Conservation (phyloP, 2,113 vertebrate genomes). For the Psophia crepitans region DNA sequence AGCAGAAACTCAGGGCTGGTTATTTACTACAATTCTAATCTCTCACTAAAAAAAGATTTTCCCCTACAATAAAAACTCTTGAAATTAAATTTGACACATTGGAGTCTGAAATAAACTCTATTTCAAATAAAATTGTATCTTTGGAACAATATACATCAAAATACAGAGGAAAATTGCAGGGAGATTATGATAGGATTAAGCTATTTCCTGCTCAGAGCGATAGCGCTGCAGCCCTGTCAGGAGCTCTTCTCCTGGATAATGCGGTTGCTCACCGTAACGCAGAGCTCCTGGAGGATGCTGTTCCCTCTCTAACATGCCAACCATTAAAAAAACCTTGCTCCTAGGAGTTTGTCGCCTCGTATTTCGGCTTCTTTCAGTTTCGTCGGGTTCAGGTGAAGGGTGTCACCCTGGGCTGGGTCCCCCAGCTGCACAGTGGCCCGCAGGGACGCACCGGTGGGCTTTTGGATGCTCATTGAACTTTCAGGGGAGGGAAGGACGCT, state of each 20-base stretch:
- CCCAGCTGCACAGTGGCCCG: background rate
- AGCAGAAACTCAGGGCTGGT: background rate
- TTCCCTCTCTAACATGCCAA: background rate
- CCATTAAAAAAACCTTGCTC: background rate
- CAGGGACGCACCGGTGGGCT: background rate
- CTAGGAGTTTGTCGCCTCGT: background rate
- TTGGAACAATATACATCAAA: constrained; percentile 22
- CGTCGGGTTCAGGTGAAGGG: fast-evolving
- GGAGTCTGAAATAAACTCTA: constrained; percentile 1
- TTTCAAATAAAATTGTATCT: constrained; percentile 38
- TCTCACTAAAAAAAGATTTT: background rate
- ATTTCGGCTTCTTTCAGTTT: background rate
- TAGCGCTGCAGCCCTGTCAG: background rate
- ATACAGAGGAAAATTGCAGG: constrained; percentile 16
- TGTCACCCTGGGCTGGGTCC: background rate
- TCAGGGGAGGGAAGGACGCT: background rate
- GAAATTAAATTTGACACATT: constrained; percentile 38
- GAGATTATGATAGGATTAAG: constrained; percentile 18
- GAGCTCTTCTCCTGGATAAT: background rate
- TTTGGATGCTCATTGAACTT: background rate
- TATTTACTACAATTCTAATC: background rate
- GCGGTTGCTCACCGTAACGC: background rate
- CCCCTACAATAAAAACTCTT: background rate
- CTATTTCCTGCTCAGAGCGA: background rate
- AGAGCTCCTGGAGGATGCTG: background rate